Evolutionary conservation across 2,113 vertebrate genomes (phyloP).

Genomic region (Pionites leucogaster): DNA sequence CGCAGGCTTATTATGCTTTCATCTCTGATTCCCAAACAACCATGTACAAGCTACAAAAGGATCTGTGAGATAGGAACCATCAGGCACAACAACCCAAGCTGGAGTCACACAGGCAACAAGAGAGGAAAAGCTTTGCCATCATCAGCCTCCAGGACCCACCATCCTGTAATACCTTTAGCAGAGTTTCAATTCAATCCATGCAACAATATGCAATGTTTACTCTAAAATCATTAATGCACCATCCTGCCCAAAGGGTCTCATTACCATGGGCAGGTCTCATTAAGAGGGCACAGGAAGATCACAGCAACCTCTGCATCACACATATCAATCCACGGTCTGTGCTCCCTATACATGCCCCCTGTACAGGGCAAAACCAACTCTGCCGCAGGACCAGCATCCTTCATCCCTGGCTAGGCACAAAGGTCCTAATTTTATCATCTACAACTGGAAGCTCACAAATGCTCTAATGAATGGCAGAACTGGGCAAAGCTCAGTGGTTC

Average conservation of each 20-base stretch:
- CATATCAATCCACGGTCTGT: not conserved
- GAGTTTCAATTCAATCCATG: not conserved
- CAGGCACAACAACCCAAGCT: not conserved
- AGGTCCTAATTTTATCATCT: slow-evolving; percentile 1
- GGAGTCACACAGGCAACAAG: not conserved
- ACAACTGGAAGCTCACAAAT: not conserved
- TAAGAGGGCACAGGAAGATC: not conserved
- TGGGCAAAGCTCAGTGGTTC: slow-evolving; percentile 9
- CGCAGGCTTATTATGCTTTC: not conserved
- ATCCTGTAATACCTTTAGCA: not conserved
- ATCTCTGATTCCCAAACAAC: not conserved
- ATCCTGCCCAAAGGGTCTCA: not conserved
- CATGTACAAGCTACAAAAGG: rapidly evolving
- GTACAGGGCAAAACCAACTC: not conserved
- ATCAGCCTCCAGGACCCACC: not conserved
- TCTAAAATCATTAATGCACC: not conserved
- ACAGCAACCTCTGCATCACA: not conserved
- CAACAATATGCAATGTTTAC: not conserved
- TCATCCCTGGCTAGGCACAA: not conserved
- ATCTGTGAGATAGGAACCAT: not conserved
- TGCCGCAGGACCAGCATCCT: not conserved
- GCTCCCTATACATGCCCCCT: not conserved
- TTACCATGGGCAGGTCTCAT: not conserved
- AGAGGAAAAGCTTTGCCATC: not conserved
- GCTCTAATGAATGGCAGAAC: slow-evolving; percentile 23